phyloP scores from a whole-genome alignment of 92 coral and sea anemone species.

The Umimayanthus kanabou region DNA sequence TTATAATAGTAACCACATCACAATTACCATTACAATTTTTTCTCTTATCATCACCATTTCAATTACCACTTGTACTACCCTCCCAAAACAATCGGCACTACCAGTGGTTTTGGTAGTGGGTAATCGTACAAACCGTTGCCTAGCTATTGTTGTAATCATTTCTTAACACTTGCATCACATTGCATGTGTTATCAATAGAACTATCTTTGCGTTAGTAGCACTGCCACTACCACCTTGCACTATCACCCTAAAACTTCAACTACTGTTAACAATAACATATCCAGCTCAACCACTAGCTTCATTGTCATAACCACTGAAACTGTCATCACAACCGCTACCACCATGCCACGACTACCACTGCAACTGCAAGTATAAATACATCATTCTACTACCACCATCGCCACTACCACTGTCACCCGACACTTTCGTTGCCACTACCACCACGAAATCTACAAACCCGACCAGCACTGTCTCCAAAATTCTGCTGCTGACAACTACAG shows the following conservation, averaged over 20 bases:
- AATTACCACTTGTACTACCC: neutral
- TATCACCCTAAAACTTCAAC: no score
- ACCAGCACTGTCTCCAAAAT: neutral
- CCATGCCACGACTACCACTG: neutral
- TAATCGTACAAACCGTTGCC: no score
- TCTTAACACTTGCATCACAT: no score
- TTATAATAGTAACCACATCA: neutral
- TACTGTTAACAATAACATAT: no score
- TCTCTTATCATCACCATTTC: no score
- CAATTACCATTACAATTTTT: neutral
- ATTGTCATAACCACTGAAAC: neutral
- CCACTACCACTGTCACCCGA: neutral
- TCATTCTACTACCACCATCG: no score
- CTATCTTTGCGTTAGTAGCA: no score
- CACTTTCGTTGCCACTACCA: neutral
- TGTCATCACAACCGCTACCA: neutral
- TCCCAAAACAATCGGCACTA: neutral
- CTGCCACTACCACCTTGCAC: no score
- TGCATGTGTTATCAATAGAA: no score
- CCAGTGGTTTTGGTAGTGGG: neutral
- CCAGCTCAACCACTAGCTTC: neutral
- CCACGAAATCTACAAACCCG: neutral
- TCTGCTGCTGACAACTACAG: neutral
- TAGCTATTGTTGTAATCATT: no score
- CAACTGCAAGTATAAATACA: neutral